Percentiles rank a stretch among this genome's conserved stretches.
Conservation (phyloP, 2,113 vertebrate species). For the Polyodon spathula region DNA sequence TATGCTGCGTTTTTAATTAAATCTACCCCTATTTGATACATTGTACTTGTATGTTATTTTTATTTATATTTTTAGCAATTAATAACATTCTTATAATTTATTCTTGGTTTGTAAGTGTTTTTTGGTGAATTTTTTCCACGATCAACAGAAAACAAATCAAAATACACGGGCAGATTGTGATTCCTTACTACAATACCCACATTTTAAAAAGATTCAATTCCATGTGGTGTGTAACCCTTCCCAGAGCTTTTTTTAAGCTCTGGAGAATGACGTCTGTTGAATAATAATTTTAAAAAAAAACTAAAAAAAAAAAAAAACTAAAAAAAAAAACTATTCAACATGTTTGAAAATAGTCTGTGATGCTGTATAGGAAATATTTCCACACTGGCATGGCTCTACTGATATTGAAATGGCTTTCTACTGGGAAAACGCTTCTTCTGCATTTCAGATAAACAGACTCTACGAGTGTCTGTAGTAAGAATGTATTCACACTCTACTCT, state of each 20-base stretch:
- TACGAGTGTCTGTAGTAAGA: slow-evolving; percentile 15
- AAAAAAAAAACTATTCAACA: background rate
- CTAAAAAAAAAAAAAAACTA: background rate
- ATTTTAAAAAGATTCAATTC: no score
- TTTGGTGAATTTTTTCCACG: no score
- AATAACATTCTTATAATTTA: background rate
- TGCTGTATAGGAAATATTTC: background rate
- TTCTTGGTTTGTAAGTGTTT: background rate
- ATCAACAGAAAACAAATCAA: no score
- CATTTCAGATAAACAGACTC: slow-evolving; percentile 10
- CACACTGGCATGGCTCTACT: background rate
- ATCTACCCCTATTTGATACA: no score
- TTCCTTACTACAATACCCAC: no score
- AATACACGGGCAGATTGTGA: no score
- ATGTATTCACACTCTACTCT: slow-evolving; percentile 6
- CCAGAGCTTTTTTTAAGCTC: background rate
- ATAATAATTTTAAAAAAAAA: slow-evolving; percentile 1
- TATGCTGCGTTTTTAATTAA: no score
- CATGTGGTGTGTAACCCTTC: no score
- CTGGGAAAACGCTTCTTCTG: slow-evolving; percentile 11
- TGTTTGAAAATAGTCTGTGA: background rate
- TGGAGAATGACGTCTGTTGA: background rate
- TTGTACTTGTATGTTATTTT: no score
- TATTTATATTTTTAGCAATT: background rate
- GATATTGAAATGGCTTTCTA: slow-evolving; percentile 11